A percentile compares a stretch with the other conserved stretches of the same genome.
These are phyloP conservation scores for Pachyramphus minor DNA, from an alignment of 2,113 vertebrate genomes.

Conservation along the genomic window DNA sequence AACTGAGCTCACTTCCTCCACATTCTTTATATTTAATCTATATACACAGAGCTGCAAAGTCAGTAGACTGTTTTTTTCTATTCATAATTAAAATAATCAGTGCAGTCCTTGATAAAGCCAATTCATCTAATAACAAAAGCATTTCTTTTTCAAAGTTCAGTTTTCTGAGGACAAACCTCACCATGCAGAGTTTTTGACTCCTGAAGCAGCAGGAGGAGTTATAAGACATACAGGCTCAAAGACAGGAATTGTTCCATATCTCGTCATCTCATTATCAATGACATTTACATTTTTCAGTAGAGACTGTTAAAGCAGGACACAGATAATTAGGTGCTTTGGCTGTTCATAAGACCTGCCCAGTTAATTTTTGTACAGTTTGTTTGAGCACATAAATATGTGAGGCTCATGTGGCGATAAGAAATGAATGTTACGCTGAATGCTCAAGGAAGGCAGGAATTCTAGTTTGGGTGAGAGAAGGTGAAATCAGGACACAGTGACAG, in stretches of 20 bases:
- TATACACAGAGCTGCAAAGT: neutral
- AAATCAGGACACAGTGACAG: neutral
- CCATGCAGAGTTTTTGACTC: neutral
- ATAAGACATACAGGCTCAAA: neutral
- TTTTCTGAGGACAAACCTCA: neutral
- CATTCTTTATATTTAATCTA: neutral
- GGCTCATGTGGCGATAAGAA: constrained; percentile 24
- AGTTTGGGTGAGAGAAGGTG: neutral
- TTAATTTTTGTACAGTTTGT: neutral
- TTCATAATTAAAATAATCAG: neutral
- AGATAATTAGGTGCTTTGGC: neutral
- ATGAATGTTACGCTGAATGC: neutral
- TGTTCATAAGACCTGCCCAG: neutral
- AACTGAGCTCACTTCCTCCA: neutral
- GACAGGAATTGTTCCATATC: neutral
- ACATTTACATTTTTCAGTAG: neutral
- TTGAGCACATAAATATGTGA: neutral
- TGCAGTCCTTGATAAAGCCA: neutral
- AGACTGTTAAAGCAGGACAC: neutral
- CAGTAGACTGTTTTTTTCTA: neutral
- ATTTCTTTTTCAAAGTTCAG: neutral
- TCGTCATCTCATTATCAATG: neutral
- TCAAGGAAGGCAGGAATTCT: neutral
- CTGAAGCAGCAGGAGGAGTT: neutral
- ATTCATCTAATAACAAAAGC: neutral